Percentiles rank a stretch among this genome's conserved stretches.
phyloP scores from a whole-genome alignment of 2,797 vertebrate genomes.

The Scleropages formosus region DNA sequence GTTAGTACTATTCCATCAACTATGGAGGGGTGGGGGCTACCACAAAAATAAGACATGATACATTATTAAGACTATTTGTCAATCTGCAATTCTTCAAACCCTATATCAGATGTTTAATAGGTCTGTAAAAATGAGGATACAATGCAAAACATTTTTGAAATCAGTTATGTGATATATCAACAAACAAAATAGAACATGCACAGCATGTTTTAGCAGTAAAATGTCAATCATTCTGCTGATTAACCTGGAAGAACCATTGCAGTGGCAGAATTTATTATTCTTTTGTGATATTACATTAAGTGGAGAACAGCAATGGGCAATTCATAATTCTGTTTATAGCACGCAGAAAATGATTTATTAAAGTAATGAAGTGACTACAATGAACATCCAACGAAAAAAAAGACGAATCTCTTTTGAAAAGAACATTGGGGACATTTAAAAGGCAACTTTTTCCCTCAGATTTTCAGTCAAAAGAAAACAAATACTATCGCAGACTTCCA shows the following conservation, averaged over 20 bases:
- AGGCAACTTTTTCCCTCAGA: conserved; percentile 67
- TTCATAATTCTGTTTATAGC: conserved; percentile 70
- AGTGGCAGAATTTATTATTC: conserved; percentile 57
- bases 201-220: background rate
- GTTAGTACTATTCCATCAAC: too few relatives aligned
- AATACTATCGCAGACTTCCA: conserved; percentile 60
- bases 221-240: conserved; percentile 38
- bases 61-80: too few relatives aligned
- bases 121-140: background rate
- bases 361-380: conserved; percentile 64
- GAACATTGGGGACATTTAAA: conserved; percentile 69
- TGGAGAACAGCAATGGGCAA: conserved; percentile 61
- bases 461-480: conserved; percentile 59
- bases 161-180: background rate
- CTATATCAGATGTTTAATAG: background rate
- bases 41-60: background rate
- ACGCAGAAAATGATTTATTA: conserved; percentile 62
- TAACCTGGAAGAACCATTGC: conserved; percentile 46
- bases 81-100: too few relatives aligned
- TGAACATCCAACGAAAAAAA: conserved; percentile 47
- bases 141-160: background rate
- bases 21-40: background rate
- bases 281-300: conserved; percentile 65
- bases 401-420: conserved; percentile 62
- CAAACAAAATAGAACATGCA: background rate